Evolutionary conservation across 2,797 vertebrate species (phyloP), one percentile per base, ranked within the genome.

Genomic region (Crotalus adamanteus): DNA sequence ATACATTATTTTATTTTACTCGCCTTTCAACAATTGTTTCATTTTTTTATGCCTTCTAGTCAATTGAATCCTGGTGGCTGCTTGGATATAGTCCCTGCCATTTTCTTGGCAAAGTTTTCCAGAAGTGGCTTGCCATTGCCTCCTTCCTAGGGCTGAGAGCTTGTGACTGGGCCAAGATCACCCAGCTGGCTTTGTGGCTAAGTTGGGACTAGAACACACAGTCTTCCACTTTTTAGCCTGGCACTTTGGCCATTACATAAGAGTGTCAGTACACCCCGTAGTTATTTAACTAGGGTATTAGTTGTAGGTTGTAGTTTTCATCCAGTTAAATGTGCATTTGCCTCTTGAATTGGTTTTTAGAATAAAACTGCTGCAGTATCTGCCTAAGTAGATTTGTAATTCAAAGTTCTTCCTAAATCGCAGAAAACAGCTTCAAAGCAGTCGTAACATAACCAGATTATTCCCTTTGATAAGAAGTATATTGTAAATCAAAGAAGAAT

Each of bases 351-450:
- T 6, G 22, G 12, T 56, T 2, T 12, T 5, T 26, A 13, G 37
- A 25, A 57, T 42, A 59, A 1, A 37, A 86, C 51, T 18, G n/a
- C 4, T 28, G 47, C 9, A 20, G 8, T 31, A 4, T 89, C 26
- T 4, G 47, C n/a, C 53, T 26, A 14, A 26, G 12, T 7, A 90
- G n/a, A 31, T 5, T 1, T 78, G 42, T 31, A 55, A 37, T 69
- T 90, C 89, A 0, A 7, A 0, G 0, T 56, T 20, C 87, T 56
- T 90, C 6, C 87, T 0, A 60, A 0, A 6, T 0, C 0, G 5
- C 1, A 56, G 56, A 69, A 20, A 28, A 28, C 60, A 18, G 73
- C 65, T 3, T 2, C 2, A 1, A 1, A 51, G 0, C 5, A 8
- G 2, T 0, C 1, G 0, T 6, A 28, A 47, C 69, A 59, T n/a